A percentile compares a stretch with the other conserved stretches of the same genome.
Evolutionary conservation across 2,113 vertebrate genomes (phyloP).

Genomic region (Paramisgurnus dabryanus): DNA sequence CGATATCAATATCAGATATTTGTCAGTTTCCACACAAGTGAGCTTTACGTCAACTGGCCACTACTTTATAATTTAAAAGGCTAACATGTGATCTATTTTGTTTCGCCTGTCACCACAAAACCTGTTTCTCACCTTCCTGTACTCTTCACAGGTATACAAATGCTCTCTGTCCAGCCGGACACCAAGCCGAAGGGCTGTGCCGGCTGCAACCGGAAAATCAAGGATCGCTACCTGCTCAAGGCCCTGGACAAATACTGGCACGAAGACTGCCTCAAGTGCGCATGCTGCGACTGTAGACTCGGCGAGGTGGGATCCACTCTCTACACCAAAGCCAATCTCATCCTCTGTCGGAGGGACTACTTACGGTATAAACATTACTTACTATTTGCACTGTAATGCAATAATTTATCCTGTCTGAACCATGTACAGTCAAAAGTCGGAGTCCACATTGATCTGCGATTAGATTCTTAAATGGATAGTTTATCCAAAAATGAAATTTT

Average conservation of each 20-base stretch:
- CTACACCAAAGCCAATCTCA: constrained; percentile 99
- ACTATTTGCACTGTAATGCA: not conserved
- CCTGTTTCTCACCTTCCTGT: not conserved
- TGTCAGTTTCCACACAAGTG: too few relatives aligned
- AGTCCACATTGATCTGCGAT: too few relatives aligned
- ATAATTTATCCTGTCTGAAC: too few relatives aligned
- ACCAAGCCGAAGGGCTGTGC: constrained; percentile 99
- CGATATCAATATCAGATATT: too few relatives aligned
- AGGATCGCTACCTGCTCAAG: constrained; percentile 97
- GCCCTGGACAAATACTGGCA: constrained; percentile 99
- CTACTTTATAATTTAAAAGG: not conserved
- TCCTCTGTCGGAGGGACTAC: constrained; percentile 96
- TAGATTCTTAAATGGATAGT: too few relatives aligned
- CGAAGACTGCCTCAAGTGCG: constrained; percentile 97
- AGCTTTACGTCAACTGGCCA: too few relatives aligned
- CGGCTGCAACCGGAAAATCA: constrained; percentile 99
- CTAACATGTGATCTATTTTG: not conserved
- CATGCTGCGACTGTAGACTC: constrained; percentile 95
- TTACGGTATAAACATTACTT: constrained; percentile 80
- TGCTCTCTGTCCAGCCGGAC: constrained; percentile 99
- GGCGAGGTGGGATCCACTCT: constrained; percentile 98
- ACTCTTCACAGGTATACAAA: constrained; percentile 90
- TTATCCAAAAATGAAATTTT: too few relatives aligned
- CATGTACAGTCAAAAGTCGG: too few relatives aligned
- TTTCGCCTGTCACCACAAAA: not conserved